Evolutionary conservation across 2,888 invertebrate genomes (phyloP).

Genomic region (Temnothorax unifasciatus): DNA sequence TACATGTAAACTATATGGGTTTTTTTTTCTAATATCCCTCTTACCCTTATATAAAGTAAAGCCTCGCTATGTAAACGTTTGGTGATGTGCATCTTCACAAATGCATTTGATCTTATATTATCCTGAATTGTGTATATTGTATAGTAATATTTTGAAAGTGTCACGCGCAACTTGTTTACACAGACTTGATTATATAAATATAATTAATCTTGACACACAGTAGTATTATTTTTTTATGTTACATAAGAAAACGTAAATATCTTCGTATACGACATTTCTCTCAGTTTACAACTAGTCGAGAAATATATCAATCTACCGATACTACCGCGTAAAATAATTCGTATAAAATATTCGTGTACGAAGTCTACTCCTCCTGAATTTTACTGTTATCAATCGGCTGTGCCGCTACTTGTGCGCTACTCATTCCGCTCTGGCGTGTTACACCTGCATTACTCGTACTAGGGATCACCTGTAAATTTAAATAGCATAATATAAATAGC

Average conservation of each 20-base stretch:
- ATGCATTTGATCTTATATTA: background rate
- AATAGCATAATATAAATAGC: background rate
- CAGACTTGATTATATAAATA: background rate
- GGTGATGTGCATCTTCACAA: background rate
- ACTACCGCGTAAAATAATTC: background rate
- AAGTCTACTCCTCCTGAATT: conserved; percentile 37
- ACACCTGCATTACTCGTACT: conserved; percentile 15
- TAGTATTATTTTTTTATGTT: conserved; percentile 4
- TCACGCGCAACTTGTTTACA: background rate
- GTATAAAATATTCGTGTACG: conserved; percentile 8
- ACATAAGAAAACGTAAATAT: conserved; percentile 25
- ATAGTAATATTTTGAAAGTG: conserved; percentile 9
- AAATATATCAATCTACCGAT: background rate
- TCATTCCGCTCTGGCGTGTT: background rate
- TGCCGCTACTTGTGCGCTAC: conserved; percentile 16
- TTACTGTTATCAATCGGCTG: conserved; percentile 39
- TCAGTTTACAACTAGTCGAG: background rate
- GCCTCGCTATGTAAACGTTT: background rate
- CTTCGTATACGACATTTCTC: conserved; percentile 32
- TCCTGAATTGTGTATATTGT: background rate
- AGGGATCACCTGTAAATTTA: conserved; percentile 31
- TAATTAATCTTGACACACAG: background rate
- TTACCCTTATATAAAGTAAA: background rate
- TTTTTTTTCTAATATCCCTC: background rate
- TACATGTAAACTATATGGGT: background rate